These are phyloP conservation scores for Indicator maculatus DNA, from an alignment of 2,113 vertebrate genomes.

Conservation along the genomic window DNA sequence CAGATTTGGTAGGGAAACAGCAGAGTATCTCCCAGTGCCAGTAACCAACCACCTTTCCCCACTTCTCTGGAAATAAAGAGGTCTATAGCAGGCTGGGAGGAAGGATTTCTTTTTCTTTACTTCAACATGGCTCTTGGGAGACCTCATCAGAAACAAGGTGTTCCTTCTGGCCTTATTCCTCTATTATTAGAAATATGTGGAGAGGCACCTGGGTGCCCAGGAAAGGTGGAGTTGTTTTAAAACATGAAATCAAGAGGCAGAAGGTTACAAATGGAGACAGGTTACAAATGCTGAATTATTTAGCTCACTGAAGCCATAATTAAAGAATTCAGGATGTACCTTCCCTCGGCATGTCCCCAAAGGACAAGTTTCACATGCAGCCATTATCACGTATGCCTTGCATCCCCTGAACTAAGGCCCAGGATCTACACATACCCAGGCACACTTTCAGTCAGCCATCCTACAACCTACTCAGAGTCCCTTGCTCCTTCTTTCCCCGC, in stretches of 20 bases:
- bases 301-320: not conserved
- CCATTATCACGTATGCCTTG: not conserved
- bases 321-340: not conserved
- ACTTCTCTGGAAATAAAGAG: not conserved
- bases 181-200: not conserved
- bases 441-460: not conserved
- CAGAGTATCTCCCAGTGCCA: not conserved
- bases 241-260: not conserved
- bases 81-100: not conserved
- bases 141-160: not conserved
- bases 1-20: not conserved
- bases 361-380: not conserved
- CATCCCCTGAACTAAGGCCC: not conserved
- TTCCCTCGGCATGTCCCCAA: not conserved
- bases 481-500: not conserved
- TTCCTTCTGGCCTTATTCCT: not conserved
- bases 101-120: not conserved
- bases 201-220: not conserved
- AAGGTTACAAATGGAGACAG: not conserved
- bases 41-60: not conserved
- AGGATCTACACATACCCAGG: not conserved
- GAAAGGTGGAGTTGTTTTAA: not conserved
- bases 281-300: not conserved
- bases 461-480: not conserved
- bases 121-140: not conserved